Conservation (phyloP, 1,140 invertebrate species). For the Littorina saxatilis region DNA sequence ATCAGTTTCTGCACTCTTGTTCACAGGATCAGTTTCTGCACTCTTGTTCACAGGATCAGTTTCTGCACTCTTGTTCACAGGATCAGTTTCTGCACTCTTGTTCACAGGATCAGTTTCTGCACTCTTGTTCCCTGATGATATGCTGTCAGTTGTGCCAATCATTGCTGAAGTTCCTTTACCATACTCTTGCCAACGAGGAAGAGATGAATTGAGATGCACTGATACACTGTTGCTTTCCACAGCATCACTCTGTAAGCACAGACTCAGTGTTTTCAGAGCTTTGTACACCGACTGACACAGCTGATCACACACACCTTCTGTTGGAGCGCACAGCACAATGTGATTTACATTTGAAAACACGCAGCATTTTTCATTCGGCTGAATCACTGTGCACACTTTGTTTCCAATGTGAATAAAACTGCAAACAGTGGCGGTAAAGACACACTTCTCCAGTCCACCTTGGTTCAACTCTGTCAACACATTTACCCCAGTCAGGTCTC, state of each 20-base stretch:
- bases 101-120: no score
- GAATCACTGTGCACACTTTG: conserved; percentile 32
- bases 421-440: conserved; percentile 5
- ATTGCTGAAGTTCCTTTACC: no score
- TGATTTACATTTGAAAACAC: neutral
- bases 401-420: conserved; percentile 18
- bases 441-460: neutral
- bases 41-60: no score
- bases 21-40: no score
- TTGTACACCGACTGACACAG: conserved; percentile 34
- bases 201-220: neutral
- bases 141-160: no score
- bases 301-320: conserved; percentile 43
- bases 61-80: no score
- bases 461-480: conserved; percentile 1
- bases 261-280: conserved; percentile 27
- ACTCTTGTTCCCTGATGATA: no score
- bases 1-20: no score
- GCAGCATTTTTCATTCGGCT: neutral
- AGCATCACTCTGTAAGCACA: neutral
- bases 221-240: neutral
- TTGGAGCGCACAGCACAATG: conserved; percentile 46
- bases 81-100: no score
- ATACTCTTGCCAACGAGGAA: no score
- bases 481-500: conserved; percentile 6